Conservation (phyloP, 2,888 invertebrate species). For the Endomychus coccineus region DNA sequence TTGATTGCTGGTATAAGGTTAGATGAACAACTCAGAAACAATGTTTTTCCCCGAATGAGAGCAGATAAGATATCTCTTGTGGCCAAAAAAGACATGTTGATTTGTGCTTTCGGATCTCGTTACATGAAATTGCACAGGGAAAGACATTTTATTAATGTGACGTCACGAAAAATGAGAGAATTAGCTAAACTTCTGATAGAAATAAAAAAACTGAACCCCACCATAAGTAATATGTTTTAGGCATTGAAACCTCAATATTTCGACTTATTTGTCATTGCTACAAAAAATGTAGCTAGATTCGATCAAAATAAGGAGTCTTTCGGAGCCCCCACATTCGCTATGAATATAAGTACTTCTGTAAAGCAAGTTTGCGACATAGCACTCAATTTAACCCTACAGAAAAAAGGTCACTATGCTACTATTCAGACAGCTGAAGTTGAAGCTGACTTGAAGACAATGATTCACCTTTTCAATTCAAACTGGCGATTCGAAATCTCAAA, state of each 20-base stretch:
- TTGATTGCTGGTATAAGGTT: too few relatives aligned
- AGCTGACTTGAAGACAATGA: slow-evolving; percentile 5
- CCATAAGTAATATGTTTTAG: slow-evolving; percentile 9
- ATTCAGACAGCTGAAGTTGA: slow-evolving; percentile 2
- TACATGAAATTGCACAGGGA: slow-evolving; percentile 15
- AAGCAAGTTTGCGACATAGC: slow-evolving; percentile 14
- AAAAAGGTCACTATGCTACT: too few relatives aligned
- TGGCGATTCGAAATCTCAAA: slow-evolving; percentile 10
- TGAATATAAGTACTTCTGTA: slow-evolving; percentile 11
- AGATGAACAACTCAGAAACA: slow-evolving; percentile 8
- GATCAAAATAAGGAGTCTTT: slow-evolving; percentile 9
- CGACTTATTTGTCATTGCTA: slow-evolving; percentile 19
- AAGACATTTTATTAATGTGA: slow-evolving; percentile 8
- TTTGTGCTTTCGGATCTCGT: slow-evolving; percentile 15
- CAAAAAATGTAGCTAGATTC: slow-evolving; percentile 15
- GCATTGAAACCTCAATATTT: slow-evolving; percentile 18
- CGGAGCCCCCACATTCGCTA: slow-evolving; percentile 7
- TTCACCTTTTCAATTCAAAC: slow-evolving; percentile 6
- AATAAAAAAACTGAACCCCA: slow-evolving; percentile 9
- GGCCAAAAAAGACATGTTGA: slow-evolving; percentile 14
- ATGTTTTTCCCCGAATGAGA: slow-evolving; percentile 17
- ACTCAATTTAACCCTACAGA: too few relatives aligned
- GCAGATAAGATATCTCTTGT: slow-evolving; percentile 15
- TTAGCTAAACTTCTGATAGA: slow-evolving; percentile 9
- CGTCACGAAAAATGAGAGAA: slow-evolving; percentile 19